Evolutionary conservation across 2,113 vertebrate genomes (phyloP), one percentile per base, ranked within the genome.

Genomic region (Coryphaenoides rupestris): DNA sequence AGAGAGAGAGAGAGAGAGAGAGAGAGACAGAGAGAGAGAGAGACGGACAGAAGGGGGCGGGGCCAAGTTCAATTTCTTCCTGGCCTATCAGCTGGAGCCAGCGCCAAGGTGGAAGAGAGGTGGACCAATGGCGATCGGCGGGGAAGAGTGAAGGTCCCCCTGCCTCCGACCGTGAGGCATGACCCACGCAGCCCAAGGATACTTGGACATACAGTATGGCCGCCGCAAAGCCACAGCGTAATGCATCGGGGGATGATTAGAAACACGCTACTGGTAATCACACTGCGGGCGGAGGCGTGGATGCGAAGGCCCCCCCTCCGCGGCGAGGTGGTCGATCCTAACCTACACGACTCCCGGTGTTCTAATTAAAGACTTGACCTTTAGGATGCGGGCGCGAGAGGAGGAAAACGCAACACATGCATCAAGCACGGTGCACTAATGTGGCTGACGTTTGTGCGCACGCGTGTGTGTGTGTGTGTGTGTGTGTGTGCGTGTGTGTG

Each of bases 101-200:
- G 5, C 5, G 28, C 28, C 28, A 13, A 49, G 16, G 52, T 54
- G 52, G 19, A 21, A 19, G 52, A 33, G 28, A 4, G 10, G 28
- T 33, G 28, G 28, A 33, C 28, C 28, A 33, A 33, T 33, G 28
- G n/a, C 1, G 28, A 33, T 33, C 28, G 28, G 28, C 10, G 28
- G n/a, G n/a, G n/a, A 33, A 9, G 28, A 33, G 28, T 33, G 28
- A 33, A 33, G 28, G 1, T 54, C 26, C 60, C 33, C 66, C 26
- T 58, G 60, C 60, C 58, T 1, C 1, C 62, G 60, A 6, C 73
- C 40, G 60, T 70, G 65, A 70, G 65, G 55, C 64, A 26, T 60
- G 73, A 33, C 57, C 66, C 50, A 65, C 71, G 72, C 58, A 64
- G 70, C 68, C 60, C 52, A 46, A 33, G 63, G 69, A 22, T 22